Evolutionary conservation across 1,140 invertebrate genomes (phyloP).

Genomic region (Lepidostoma basale): DNA sequence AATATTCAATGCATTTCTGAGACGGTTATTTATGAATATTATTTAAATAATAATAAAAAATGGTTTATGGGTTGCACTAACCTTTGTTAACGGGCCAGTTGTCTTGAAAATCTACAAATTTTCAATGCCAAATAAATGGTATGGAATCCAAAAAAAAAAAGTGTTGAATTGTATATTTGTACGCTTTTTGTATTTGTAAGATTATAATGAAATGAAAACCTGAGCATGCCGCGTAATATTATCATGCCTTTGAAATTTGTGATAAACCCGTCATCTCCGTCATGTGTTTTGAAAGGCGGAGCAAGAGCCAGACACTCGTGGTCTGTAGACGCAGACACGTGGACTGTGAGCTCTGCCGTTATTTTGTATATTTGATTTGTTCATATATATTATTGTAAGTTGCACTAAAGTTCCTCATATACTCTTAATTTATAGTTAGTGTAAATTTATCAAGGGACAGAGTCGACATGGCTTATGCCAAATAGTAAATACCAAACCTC

Average conservation of each 20-base stretch:
- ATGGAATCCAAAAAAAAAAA: slow-evolving; percentile 16
- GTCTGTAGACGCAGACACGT: background rate
- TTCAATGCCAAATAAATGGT: slow-evolving; percentile 20
- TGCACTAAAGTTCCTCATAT: slow-evolving; percentile 46
- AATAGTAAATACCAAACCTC: slow-evolving; percentile 39
- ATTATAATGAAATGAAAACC: slow-evolving; percentile 15
- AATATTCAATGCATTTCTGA: too few relatives aligned
- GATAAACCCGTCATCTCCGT: slow-evolving; percentile 8
- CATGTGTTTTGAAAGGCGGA: background rate
- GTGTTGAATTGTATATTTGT: slow-evolving; percentile 18
- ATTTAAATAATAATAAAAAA: slow-evolving; percentile 16
- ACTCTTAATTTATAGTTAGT: slow-evolving; percentile 37
- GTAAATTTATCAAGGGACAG: slow-evolving; percentile 29
- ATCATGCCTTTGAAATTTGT: slow-evolving; percentile 3
- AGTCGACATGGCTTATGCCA: slow-evolving; percentile 39
- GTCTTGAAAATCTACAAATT: background rate
- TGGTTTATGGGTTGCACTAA: slow-evolving; percentile 18
- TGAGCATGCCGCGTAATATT: slow-evolving; percentile 3
- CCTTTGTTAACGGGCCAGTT: background rate
- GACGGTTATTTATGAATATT: too few relatives aligned
- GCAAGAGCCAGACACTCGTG: too few relatives aligned
- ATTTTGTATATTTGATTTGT: slow-evolving; percentile 26
- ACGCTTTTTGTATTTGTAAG: background rate
- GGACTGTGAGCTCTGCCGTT: background rate
- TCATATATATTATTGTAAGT: slow-evolving; percentile 40